Percentiles rank a stretch among this genome's conserved stretches.
These are phyloP conservation scores for Apis florea DNA, from an alignment of 1,140 invertebrate genomes.

Conservation along the genomic window DNA sequence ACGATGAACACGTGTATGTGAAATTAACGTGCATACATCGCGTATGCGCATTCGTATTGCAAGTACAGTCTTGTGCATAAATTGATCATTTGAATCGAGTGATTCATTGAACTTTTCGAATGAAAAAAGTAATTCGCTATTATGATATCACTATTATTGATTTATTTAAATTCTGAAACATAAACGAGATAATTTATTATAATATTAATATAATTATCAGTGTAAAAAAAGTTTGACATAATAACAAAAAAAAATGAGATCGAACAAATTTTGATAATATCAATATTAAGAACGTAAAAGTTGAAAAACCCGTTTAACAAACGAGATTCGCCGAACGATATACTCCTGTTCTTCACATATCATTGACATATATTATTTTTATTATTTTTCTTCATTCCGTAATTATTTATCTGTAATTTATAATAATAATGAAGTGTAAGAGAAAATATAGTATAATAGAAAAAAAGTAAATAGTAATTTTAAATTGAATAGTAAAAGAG, in stretches of 20 bases:
- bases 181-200: too few species aligned
- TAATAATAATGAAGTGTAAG: neutral
- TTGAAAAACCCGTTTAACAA: constrained; percentile 52
- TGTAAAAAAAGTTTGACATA: neutral
- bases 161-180: too few species aligned
- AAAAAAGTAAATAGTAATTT: neutral
- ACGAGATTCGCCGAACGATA: neutral
- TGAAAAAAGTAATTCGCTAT: neutral
- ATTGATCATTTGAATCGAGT: neutral
- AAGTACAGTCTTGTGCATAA: neutral
- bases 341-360: neutral
- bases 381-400: neutral
- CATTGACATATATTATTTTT: constrained; percentile 14
- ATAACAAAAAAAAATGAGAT: neutral
- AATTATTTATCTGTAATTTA: too few species aligned
- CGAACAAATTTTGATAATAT: too few species aligned
- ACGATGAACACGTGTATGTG: neutral
- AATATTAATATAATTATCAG: too few species aligned
- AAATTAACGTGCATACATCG: neutral
- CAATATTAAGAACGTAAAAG: constrained; percentile 22
- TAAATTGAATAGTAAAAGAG: neutral
- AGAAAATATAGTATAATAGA: neutral
- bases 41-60: neutral
- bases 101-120: neutral
- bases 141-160: neutral